A percentile compares a stretch with the other conserved stretches of the same genome.
Evolutionary conservation across 2,888 invertebrate genomes (phyloP).

Genomic region (Heterodera filipjevi): DNA sequence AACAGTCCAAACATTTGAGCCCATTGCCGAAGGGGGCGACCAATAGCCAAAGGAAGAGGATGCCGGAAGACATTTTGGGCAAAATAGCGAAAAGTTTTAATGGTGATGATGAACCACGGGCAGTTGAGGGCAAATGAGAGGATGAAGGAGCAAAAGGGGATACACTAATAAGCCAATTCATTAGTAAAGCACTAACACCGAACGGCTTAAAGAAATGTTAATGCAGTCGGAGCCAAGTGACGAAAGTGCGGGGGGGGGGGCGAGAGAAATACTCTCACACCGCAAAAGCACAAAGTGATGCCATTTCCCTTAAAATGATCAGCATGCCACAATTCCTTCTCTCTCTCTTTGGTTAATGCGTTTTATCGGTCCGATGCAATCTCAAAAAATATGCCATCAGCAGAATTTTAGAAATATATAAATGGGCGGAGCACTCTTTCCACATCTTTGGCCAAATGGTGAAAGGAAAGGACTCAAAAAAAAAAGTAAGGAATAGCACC

Average conservation of each 20-base stretch:
- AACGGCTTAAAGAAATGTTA: not conserved
- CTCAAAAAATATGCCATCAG: too few relatives aligned
- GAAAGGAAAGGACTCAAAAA: not conserved
- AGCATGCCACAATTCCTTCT: too few relatives aligned
- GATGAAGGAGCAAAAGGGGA: not conserved
- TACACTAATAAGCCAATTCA: not conserved
- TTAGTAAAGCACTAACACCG: not conserved
- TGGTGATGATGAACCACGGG: not conserved
- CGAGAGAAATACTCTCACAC: not conserved
- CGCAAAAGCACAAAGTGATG: too few relatives aligned
- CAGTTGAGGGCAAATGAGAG: not conserved
- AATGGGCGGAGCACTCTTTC: too few relatives aligned
- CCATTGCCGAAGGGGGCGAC: not conserved
- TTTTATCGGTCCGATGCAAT: too few relatives aligned
- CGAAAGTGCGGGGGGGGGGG: not conserved
- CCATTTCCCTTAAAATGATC: too few relatives aligned
- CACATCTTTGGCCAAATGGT: not conserved
- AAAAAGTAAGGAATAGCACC: not conserved
- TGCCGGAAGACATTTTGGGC: not conserved
- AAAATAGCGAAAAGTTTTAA: not conserved
- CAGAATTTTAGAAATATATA: too few relatives aligned
- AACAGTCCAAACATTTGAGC: conserved; percentile 59
- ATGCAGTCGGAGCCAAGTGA: too few relatives aligned
- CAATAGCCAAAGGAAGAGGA: not conserved
- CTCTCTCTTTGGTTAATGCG: too few relatives aligned